Base-by-base conservation (phyloP, 2,113 vertebrate species). In the Corvus hawaiiensis region DNA sequence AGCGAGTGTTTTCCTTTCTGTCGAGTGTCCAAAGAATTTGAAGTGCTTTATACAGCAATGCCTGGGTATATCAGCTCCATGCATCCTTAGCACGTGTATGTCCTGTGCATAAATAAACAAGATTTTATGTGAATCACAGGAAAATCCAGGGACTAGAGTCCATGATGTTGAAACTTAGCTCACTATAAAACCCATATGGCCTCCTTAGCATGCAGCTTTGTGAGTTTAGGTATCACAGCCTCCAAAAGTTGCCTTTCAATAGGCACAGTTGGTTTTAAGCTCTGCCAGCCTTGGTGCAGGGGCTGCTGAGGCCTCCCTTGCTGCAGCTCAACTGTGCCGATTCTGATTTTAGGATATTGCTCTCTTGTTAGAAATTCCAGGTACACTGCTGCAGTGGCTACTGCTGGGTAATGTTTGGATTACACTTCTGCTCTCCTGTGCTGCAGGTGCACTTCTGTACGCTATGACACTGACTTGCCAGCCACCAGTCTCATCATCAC, bases 401-500 rank as follows among this genome's bases (percentile, higher is more conserved):
- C 54, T 51, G 19, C 26, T 41, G 15, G 32, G 13, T 39, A 11
- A 19, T n/a, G 27, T 87, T 64, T 87, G 63, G 49, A 63, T 80
- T 19, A 75, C 33, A 3, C 0, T 56, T 68, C 20, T 86, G 44
- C 67, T 82, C 41, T 79, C n/a, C 30, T 4, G 1, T 82, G 86
- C 66, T 96, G 67, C 85, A 99, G 99, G 87, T 99, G 99, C 84
- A 98, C 99, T 1, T 98, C 99, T 11, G 86, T 99, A 72, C 98
- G 62, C 83, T 99, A 99, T 55, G 98, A 99, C 46, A 4, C 92
- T 3, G 98, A 99, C 87, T 97, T 99, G 56, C 99, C 99, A 3
- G 91, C 99, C 83, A 99, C 99, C 71, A 99, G 99, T 11, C 83
- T 99, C 96, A 98, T 99, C 96, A 99, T 99, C 97, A 99, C 99